Evolutionary conservation across 2,797 vertebrate genomes (phyloP).

Genomic region (Alectoris magna): DNA sequence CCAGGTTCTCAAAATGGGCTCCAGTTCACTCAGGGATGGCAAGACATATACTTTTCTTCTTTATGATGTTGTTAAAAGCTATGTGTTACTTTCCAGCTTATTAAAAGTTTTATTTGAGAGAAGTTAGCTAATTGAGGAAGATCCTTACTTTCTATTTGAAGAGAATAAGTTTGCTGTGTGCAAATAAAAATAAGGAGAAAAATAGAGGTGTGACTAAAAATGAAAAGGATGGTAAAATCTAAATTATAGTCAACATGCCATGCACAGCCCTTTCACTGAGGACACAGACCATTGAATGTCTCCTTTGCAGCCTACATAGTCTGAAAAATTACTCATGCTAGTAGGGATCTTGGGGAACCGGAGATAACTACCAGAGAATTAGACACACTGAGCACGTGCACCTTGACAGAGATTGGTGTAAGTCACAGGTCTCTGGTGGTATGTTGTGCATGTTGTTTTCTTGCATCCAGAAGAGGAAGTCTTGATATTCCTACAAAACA

Average conservation of each 20-base stretch:
- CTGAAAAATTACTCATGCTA: neutral
- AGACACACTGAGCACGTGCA: neutral
- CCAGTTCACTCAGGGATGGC: neutral
- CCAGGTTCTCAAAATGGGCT: neutral
- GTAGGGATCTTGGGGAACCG: neutral
- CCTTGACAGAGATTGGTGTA: neutral
- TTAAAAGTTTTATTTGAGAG: neutral
- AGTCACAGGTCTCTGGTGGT: neutral
- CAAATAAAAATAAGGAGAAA: neutral
- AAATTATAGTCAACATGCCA: neutral
- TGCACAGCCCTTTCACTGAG: neutral
- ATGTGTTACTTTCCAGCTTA: neutral
- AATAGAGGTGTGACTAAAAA: neutral
- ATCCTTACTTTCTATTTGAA: neutral
- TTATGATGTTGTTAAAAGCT: neutral
- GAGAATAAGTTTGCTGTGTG: neutral
- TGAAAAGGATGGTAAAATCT: neutral
- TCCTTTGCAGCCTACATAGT: neutral
- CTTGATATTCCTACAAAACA: neutral
- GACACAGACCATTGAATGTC: neutral
- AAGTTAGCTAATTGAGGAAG: neutral
- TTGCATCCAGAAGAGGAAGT: fast-evolving
- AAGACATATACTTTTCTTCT: neutral
- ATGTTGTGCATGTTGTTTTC: neutral
- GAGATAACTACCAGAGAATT: neutral